phyloP scores from a whole-genome alignment of 1,140 invertebrate species.

The Odontomachus brunneus region DNA sequence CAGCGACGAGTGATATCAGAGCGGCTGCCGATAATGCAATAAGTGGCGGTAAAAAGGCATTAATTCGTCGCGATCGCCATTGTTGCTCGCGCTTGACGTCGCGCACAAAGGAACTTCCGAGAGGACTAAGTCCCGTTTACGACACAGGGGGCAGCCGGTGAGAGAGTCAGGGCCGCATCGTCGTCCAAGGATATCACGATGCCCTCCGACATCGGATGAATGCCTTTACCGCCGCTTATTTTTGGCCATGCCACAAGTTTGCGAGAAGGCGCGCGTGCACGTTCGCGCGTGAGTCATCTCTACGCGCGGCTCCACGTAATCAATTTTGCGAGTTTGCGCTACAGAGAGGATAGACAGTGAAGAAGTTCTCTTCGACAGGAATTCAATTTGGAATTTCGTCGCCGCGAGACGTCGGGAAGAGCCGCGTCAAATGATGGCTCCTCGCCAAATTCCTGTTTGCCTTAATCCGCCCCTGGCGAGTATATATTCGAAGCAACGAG shows the following conservation, averaged over 20 bases:
- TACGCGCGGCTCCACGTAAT: background rate
- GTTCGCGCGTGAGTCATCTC: background rate
- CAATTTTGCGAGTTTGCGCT: slow-evolving; percentile 4
- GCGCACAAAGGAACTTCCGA: slow-evolving; percentile 50
- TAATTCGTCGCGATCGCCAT: slow-evolving; percentile 47
- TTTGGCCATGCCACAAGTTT: background rate
- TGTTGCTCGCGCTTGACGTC: slow-evolving; percentile 20
- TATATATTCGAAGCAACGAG: slow-evolving; percentile 69
- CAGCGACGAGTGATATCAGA: slow-evolving; percentile 30
- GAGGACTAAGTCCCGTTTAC: slow-evolving; percentile 43
- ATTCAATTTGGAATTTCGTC: slow-evolving; percentile 14
- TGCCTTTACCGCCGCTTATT: background rate
- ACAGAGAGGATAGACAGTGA: background rate
- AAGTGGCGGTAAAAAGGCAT: slow-evolving; percentile 48
- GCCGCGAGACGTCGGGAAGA: background rate
- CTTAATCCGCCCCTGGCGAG: slow-evolving; percentile 57
- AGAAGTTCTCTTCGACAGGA: background rate
- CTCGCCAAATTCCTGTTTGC: slow-evolving; percentile 19
- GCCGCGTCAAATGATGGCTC: slow-evolving; percentile 12
- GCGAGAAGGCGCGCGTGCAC: background rate
- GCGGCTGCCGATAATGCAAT: slow-evolving; percentile 41
- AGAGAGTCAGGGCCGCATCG: slow-evolving; percentile 32
- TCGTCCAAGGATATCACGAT: slow-evolving; percentile 15
- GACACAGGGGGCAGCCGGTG: slow-evolving; percentile 44
- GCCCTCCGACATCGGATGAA: background rate